These are phyloP conservation scores for Rhizomys pruinosus DNA, from an alignment of 2,113 vertebrate genomes.

Conservation along the genomic window DNA sequence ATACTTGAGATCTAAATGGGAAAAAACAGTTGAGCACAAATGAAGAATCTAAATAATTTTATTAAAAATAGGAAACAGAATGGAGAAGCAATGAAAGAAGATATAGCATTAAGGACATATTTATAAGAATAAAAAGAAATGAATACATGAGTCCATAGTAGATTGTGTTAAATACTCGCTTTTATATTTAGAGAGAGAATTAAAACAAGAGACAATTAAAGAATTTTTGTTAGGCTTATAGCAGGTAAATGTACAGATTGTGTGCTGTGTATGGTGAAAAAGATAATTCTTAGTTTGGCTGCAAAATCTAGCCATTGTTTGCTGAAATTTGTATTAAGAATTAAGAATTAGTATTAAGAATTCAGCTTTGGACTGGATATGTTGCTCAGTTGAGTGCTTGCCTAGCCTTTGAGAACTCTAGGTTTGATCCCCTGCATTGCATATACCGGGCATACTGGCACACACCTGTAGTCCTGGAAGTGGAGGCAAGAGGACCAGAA, in stretches of 20 bases:
- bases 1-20: not conserved
- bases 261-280: conserved; percentile 5
- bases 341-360: not conserved
- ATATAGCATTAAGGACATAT: not conserved
- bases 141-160: not conserved
- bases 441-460: not conserved
- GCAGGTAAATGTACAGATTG: not conserved
- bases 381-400: not conserved
- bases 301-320: conserved; percentile 18
- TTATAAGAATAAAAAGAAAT: not conserved
- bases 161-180: not conserved
- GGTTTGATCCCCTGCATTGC: not conserved
- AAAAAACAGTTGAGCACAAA: conserved; percentile 5
- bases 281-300: not conserved
- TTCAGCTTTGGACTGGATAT: not conserved
- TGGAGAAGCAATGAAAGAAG: not conserved
- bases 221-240: not conserved
- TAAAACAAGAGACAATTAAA: conserved; percentile 8
- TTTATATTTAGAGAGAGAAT: not conserved
- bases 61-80: conserved; percentile 20
- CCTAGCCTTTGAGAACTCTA: not conserved
- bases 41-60: not conserved
- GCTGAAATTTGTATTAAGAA: not conserved
- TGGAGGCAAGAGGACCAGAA: not conserved
- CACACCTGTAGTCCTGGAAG: not conserved